phyloP scores from a whole-genome alignment of 2,888 invertebrate genomes.

The Crematogaster levior region DNA sequence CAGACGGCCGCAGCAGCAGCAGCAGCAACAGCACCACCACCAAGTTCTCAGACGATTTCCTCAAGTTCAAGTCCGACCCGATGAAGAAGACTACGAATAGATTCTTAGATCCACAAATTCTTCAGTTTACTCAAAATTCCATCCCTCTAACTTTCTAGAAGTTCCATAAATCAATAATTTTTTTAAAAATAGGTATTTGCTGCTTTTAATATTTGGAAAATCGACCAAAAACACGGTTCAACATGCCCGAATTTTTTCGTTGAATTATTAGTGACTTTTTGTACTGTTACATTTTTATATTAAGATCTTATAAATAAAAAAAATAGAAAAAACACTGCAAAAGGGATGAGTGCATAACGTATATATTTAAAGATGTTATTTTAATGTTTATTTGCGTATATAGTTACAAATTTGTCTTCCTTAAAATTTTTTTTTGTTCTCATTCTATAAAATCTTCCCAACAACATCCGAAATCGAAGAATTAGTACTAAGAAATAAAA shows the following conservation, averaged over 20 bases:
- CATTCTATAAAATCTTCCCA: not conserved
- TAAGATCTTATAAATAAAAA: not conserved
- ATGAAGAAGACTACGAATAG: slow-evolving; percentile 84
- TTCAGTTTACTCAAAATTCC: slow-evolving; percentile 10
- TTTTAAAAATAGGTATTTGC: not conserved
- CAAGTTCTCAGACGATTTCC: slow-evolving; percentile 82
- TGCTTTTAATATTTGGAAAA: not conserved
- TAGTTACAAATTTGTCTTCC: not conserved
- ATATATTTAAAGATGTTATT: not conserved
- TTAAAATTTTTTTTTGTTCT: not conserved
- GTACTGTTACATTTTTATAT: not conserved
- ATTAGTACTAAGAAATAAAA: slow-evolving; percentile 8
- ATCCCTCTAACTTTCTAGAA: not conserved
- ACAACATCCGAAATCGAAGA: not conserved
- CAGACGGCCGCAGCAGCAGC: slow-evolving; percentile 89
- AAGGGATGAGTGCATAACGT: not conserved
- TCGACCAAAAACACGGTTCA: not conserved
- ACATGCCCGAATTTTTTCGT: not conserved
- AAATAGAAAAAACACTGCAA: not conserved
- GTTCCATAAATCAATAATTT: not conserved
- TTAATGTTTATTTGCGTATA: slow-evolving; percentile 1
- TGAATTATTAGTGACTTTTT: not conserved
- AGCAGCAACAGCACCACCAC: slow-evolving; percentile 82
- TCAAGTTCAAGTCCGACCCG: slow-evolving; percentile 83
- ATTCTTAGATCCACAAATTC: slow-evolving; percentile 29